Percentiles rank a stretch among this genome's conserved stretches.
phyloP scores from a whole-genome alignment of 1,140 invertebrate genomes.

The Rhopalosiphum maidis region DNA sequence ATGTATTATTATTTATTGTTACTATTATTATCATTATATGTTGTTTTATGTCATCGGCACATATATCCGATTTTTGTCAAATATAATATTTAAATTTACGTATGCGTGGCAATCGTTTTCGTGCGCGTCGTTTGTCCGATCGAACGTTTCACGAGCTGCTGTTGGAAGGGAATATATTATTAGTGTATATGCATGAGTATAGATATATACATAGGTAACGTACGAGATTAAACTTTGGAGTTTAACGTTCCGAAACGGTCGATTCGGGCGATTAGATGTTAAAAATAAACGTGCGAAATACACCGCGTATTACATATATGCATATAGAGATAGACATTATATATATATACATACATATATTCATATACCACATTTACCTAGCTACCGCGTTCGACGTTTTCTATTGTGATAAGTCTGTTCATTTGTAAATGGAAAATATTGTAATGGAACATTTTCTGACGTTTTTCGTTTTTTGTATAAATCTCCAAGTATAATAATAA shows the following conservation, averaged over 20 bases:
- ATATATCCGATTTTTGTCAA: background rate
- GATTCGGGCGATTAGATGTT: constrained; percentile 30
- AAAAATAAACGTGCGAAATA: constrained; percentile 39
- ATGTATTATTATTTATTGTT: background rate
- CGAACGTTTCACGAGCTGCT: background rate
- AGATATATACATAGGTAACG: background rate
- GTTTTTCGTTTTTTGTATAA: background rate
- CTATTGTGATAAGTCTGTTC: background rate
- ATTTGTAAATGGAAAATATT: background rate
- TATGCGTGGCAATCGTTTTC: background rate
- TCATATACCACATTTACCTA: background rate
- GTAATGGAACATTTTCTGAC: background rate
- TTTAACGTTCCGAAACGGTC: background rate
- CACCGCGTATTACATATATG: background rate
- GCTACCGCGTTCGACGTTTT: background rate
- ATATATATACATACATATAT: background rate
- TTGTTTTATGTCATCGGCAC: no score
- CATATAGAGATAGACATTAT: background rate
- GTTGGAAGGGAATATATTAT: constrained; percentile 9
- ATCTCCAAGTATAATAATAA: background rate
- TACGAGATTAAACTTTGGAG: constrained; percentile 28
- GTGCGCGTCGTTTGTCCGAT: background rate
- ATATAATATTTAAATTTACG: background rate
- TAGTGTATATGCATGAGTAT: background rate
- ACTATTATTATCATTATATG: no score